Conservation (phyloP, 2,888 invertebrate species). For the Scaptomyza caliginosa region DNA sequence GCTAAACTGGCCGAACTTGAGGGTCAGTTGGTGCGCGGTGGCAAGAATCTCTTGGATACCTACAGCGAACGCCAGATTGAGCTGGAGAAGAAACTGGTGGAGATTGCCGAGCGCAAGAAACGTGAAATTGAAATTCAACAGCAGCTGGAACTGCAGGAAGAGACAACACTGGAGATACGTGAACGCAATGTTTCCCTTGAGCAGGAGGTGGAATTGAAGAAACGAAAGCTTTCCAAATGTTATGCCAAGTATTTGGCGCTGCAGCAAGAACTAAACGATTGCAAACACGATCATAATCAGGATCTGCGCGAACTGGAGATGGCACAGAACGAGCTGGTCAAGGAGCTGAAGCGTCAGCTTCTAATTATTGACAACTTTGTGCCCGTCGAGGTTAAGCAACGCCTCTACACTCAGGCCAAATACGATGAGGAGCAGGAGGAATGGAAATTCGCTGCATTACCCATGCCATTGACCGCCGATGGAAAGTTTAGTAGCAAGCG, state of each 20-base stretch:
- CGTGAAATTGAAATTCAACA: constrained; percentile 95
- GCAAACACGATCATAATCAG: constrained; percentile 94
- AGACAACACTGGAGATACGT: constrained; percentile 94
- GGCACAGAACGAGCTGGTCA: constrained; percentile 94
- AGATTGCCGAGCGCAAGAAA: constrained; percentile 93
- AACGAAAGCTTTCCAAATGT: constrained; percentile 94
- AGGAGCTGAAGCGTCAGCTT: constrained; percentile 94
- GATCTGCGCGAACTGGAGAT: constrained; percentile 96
- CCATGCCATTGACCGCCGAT: constrained; percentile 82
- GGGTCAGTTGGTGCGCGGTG: constrained; percentile 96
- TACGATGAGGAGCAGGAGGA: constrained; percentile 93
- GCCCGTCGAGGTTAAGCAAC: constrained; percentile 91
- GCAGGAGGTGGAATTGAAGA: constrained; percentile 98
- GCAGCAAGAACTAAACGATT: constrained; percentile 92
- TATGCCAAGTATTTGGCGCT: constrained; percentile 90
- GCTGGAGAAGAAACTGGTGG: constrained; percentile 92
- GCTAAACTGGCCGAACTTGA: constrained; percentile 93
- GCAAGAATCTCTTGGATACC: constrained; percentile 97
- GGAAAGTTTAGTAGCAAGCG: constrained; percentile 84
- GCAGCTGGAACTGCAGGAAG: constrained; percentile 96
- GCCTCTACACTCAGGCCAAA: constrained; percentile 89
- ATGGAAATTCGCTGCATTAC: constrained; percentile 86
- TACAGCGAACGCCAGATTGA: constrained; percentile 97
- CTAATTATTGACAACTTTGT: constrained; percentile 96
- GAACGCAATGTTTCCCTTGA: constrained; percentile 96